Evolutionary conservation across 2,888 invertebrate genomes (phyloP).

Genomic region (Pseudococcus viburni): DNA sequence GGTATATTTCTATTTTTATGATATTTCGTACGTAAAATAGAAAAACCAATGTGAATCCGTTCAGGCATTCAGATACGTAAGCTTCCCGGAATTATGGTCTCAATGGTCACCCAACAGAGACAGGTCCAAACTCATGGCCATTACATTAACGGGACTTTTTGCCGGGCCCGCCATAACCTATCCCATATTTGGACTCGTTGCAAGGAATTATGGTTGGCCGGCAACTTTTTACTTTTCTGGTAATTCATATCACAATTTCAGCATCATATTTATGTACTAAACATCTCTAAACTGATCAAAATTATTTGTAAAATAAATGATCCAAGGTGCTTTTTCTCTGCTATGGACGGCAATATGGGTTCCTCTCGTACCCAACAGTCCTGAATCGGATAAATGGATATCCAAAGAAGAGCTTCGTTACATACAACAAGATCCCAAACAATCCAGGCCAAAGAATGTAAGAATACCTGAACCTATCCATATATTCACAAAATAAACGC

Average conservation of each 20-base stretch:
- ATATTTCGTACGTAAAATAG: no score
- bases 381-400: slow-evolving; percentile 82
- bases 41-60: background rate
- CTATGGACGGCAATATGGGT: slow-evolving; percentile 83
- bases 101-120: slow-evolving; percentile 7
- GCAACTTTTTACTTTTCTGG: slow-evolving; percentile 87
- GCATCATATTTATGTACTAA: no score
- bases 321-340: slow-evolving; percentile 77
- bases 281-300: no score
- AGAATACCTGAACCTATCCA: background rate
- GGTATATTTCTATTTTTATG: background rate
- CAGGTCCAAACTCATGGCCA: slow-evolving; percentile 17
- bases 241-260: slow-evolving; percentile 68
- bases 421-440: slow-evolving; percentile 72
- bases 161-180: background rate
- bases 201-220: slow-evolving; percentile 78
- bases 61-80: background rate
- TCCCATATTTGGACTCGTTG: background rate
- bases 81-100: background rate
- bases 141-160: background rate
- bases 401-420: slow-evolving; percentile 81
- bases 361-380: slow-evolving; percentile 80
- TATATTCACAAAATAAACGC: no score
- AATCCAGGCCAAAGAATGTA: background rate
- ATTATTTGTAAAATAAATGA: no score